Base-by-base conservation (phyloP, 2,113 vertebrate genomes). In the Apus apus region DNA sequence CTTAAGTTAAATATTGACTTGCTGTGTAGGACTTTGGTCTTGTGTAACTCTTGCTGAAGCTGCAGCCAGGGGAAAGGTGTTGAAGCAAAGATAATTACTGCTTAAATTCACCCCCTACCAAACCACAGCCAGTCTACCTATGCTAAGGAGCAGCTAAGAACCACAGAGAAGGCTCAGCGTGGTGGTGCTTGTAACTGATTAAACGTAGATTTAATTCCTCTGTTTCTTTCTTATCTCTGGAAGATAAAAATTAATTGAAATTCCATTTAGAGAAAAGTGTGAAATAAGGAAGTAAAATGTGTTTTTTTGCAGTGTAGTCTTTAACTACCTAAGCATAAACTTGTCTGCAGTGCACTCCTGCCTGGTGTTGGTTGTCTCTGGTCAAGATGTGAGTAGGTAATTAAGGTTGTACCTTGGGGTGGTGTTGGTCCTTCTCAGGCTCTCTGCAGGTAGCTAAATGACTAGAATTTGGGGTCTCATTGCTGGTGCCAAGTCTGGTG, bases 1-100 rank as follows among this genome's bases (percentile, higher is more conserved):
- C 75, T 68, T 34, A 62, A 62, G 94, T 94, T 95, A 95, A 96
- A 96, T 87, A 96, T 96, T 96, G 93, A 93, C 94, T 87, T 71
- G 36, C 57, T 75, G 45, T 57, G 4, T 27, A 81, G 93, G 91
- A 95, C 95, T 96, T 96, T 72, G 80, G 76, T 87, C 88, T 80
- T 46, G 64, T 16, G 51, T 46, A 71, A 60, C 64, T 38, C 72
- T 73, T 57, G 58, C 51, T 0, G 23, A 80, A 76, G 60, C 68
- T 84, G 67, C 50, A 76, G 36, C 46, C 21, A 40, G 51, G 57
- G 74, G 56, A 68, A 64, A n/a, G 66, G 21, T 51, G 16, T 27
- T 6, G 9, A 72, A 38, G 53, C 84, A 74, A 45, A 86, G 68
- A 32, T 48, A 58, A 45, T 5, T 19, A 16, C 43, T 29, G 5